Base-by-base conservation (phyloP, 2,888 invertebrate species). In the Agrochola litura region DNA sequence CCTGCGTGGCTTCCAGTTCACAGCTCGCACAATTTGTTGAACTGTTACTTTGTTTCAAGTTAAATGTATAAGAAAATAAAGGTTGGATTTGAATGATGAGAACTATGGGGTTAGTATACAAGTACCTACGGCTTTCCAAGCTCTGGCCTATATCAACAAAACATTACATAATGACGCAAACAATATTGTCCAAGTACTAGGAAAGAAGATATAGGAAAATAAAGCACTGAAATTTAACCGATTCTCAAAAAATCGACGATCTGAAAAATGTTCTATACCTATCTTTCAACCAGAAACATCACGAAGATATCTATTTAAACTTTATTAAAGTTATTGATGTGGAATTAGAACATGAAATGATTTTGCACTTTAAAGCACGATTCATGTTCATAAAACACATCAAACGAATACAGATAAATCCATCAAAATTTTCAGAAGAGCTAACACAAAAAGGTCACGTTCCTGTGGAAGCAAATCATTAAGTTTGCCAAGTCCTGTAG, bases 401-500 rank as follows among this genome's bases (percentile, higher is more conserved):
- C 22, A 70, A 41, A 25, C 10, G 4, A 10, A 30, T 37, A 54
- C 10, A 60, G 12, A 69, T 25, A 73, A 30, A 30, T 70, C 65
- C 66, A 79, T 79, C 49, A 63, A 58, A 52, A 72, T 69, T 22
- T 79, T 79, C 61, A 49, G 56, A 60, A 72, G 54, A 64, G 66
- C 71, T 77, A 77, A 63, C 64, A 76, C 72, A 77, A 86, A 86
- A 85, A 84, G 82, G 86, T 87, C 87, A 87, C 82, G 86, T 83
- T 81, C 66, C 75, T 86, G 79, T 84, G 81, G 76, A 83, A 77
- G 78, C 82, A 90, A 89, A 88, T 89, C 84, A 89, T 90, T 88
- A 90, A 91, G 91, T 92, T 91, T 86, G 87, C 86, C 86, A 90
- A 92, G 90, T 91, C 91, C 89, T 86, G 84, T 91, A 89, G 91